These are phyloP conservation scores for Bicyclus anynana DNA, from an alignment of 1,140 invertebrate species.

Conservation along the genomic window DNA sequence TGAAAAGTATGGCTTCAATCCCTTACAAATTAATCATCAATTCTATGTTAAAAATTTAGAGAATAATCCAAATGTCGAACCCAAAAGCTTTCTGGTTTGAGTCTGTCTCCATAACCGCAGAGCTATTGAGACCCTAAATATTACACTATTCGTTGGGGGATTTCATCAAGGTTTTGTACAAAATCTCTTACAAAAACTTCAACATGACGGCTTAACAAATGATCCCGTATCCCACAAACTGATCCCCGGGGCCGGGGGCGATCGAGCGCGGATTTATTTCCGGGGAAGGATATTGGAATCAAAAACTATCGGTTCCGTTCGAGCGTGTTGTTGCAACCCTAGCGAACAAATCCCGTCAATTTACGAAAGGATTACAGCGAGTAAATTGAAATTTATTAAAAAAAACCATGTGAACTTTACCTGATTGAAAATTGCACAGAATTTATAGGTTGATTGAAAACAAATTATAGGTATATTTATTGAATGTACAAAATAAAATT, in stretches of 20 bases:
- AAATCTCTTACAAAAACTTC: background rate
- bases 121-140: background rate
- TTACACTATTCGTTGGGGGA: background rate
- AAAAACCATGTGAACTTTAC: background rate
- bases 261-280: background rate
- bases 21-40: no score
- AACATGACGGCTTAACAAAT: background rate
- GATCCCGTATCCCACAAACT: conserved; percentile 5
- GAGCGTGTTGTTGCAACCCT: background rate
- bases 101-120: no score
- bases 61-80: no score
- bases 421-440: no score
- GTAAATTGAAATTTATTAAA: background rate
- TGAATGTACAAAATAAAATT: no score
- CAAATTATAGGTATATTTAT: no score
- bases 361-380: background rate
- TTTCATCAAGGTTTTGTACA: background rate
- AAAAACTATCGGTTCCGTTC: conserved; percentile 3
- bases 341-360: conserved; percentile 2
- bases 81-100: no score
- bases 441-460: no score
- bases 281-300: background rate
- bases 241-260: conserved; percentile 2
- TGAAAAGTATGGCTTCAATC: no score
- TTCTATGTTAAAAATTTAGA: no score